Evolutionary conservation across 2,113 vertebrate species (phyloP).

Genomic region (Sphyrna mokarran): DNA sequence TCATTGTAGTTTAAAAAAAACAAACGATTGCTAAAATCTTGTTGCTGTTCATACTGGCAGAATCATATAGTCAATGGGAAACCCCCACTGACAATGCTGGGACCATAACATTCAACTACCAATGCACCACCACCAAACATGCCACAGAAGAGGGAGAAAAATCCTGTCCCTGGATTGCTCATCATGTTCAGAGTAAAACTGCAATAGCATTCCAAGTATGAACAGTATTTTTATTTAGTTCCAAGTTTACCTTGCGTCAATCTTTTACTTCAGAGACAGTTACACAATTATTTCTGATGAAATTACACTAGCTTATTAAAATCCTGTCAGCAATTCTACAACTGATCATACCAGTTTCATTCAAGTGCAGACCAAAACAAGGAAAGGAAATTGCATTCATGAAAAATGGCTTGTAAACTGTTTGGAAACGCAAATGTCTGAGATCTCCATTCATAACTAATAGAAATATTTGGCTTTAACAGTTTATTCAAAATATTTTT

Average conservation of each 20-base stretch:
- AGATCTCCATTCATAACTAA: not conserved
- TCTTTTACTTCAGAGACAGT: not conserved
- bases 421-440: not conserved
- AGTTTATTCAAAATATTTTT: not conserved
- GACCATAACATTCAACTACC: too few relatives aligned
- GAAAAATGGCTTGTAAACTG: not conserved
- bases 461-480: not conserved
- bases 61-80: too few relatives aligned
- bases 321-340: not conserved
- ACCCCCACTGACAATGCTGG: too few relatives aligned
- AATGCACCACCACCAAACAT: too few relatives aligned
- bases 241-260: not conserved
- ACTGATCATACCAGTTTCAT: not conserved
- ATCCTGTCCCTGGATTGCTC: not conserved
- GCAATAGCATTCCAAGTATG: not conserved
- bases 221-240: not conserved
- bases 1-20: not conserved
- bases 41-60: too few relatives aligned
- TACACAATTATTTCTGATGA: not conserved
- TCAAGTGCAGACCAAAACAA: too few relatives aligned
- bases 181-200: not conserved
- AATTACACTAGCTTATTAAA: not conserved
- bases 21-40: not conserved
- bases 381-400: not conserved
- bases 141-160: too few relatives aligned